Conservation (phyloP, 1,140 invertebrate species). For the Caenorhabditis inopinata region DNA sequence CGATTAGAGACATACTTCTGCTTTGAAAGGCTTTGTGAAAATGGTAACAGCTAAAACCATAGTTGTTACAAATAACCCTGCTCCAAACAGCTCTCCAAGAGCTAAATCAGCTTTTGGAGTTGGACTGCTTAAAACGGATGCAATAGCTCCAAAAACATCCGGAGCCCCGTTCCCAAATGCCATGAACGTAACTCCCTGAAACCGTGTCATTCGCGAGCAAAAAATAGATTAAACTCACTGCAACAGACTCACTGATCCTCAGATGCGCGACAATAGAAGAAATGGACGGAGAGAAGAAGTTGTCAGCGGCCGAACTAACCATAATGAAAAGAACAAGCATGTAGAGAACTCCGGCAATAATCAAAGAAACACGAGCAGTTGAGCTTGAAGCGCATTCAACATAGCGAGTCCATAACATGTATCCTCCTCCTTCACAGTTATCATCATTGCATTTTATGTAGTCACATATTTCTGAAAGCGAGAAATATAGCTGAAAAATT, state of each 20-base stretch:
- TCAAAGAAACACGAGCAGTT: neutral
- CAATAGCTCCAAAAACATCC: constrained; percentile 75
- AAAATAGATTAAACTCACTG: no score
- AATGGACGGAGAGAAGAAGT: constrained; percentile 76
- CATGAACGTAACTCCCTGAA: constrained; percentile 75
- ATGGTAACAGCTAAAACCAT: constrained; percentile 74
- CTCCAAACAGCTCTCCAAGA: constrained; percentile 71
- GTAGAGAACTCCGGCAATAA: constrained; percentile 67
- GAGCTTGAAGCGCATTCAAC: constrained; percentile 41
- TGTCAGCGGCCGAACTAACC: constrained; percentile 73
- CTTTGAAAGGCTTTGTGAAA: constrained; percentile 71
- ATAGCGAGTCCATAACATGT: constrained; percentile 45
- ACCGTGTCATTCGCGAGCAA: no score
- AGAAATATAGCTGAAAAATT: no score
- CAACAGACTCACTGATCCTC: constrained; percentile 75
- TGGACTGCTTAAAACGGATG: constrained; percentile 68
- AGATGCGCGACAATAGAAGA: constrained; percentile 73
- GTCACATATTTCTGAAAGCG: neutral
- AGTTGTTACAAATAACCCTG: constrained; percentile 75
- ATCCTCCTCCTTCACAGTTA: constrained; percentile 50
- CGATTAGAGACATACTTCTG: constrained; percentile 60
- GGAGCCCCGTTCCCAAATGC: constrained; percentile 80
- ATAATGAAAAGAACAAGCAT: constrained; percentile 73
- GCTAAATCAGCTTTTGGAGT: constrained; percentile 70
- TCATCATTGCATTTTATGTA: constrained; percentile 33